A percentile compares a stretch with the other conserved stretches of the same genome.
Conservation (phyloP, 2,888 invertebrate species). For the Nemotelus pantherinus region DNA sequence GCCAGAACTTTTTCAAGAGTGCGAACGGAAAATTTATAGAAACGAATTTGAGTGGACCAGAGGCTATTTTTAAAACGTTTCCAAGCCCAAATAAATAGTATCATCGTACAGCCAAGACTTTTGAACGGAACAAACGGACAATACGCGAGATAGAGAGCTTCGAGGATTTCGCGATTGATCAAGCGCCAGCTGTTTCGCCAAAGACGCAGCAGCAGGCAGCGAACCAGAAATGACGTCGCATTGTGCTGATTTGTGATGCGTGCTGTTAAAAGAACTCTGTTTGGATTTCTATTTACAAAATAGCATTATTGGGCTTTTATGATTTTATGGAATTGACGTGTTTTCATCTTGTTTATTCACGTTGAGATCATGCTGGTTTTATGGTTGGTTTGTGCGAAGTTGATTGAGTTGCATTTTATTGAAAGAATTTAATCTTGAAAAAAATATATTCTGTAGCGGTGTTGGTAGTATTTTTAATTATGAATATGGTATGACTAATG, state of each 20-base stretch:
- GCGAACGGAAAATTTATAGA: constrained; percentile 25
- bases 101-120: background rate
- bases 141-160: background rate
- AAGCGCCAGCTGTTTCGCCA: background rate
- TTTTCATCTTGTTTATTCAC: constrained; percentile 9
- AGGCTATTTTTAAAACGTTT: constrained; percentile 23
- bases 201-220: background rate
- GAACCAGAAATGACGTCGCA: background rate
- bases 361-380: background rate
- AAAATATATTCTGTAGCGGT: no score
- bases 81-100: no score
- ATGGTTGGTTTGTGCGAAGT: background rate
- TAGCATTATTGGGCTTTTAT: constrained; percentile 12
- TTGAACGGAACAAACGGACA: background rate
- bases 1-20: constrained; percentile 27
- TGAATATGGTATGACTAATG: no score
- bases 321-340: constrained; percentile 8
- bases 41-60: constrained; percentile 10
- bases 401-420: background rate
- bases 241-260: constrained; percentile 7
- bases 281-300: constrained; percentile 36
- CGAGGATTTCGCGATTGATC: constrained; percentile 21
- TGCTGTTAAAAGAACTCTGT: constrained; percentile 15
- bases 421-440: no score
- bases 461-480: no score